Conservation (phyloP, 2,797 vertebrate species). For the Gymnocypris eckloni region DNA sequence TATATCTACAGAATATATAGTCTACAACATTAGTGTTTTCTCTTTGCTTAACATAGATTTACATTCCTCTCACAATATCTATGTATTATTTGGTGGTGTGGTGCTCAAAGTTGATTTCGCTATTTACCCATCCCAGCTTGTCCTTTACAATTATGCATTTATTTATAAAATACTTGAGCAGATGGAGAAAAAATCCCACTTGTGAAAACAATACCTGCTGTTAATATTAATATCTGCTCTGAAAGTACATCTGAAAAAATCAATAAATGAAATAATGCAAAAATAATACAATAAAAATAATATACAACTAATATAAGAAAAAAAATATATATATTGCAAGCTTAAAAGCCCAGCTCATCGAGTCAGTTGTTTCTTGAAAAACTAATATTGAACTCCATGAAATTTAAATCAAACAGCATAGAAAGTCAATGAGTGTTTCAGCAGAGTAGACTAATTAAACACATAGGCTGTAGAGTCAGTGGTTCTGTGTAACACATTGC, state of each 20-base stretch:
- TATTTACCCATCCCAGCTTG: neutral
- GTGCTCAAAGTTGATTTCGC: neutral
- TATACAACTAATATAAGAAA: no score
- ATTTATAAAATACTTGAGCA: neutral
- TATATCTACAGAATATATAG: neutral
- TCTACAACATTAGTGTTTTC: neutral
- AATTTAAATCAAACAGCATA: neutral
- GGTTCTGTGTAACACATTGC: slow-evolving; percentile 42
- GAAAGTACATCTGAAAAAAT: neutral
- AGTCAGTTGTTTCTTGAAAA: neutral
- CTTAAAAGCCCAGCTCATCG: neutral
- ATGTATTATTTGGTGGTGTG: neutral
- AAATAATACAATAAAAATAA: neutral
- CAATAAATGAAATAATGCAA: neutral
- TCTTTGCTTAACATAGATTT: neutral
- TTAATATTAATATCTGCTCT: neutral
- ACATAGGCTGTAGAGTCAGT: slow-evolving; percentile 29
- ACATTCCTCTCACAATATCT: neutral
- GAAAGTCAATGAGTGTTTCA: slow-evolving; percentile 4
- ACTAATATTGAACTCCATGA: neutral
- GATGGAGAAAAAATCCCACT: neutral
- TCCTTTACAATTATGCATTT: neutral
- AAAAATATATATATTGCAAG: neutral
- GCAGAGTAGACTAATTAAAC: slow-evolving; percentile 18
- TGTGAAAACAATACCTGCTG: neutral